Evolutionary conservation across 1,140 invertebrate species (phyloP).

Genomic region (Formica exsecta): DNA sequence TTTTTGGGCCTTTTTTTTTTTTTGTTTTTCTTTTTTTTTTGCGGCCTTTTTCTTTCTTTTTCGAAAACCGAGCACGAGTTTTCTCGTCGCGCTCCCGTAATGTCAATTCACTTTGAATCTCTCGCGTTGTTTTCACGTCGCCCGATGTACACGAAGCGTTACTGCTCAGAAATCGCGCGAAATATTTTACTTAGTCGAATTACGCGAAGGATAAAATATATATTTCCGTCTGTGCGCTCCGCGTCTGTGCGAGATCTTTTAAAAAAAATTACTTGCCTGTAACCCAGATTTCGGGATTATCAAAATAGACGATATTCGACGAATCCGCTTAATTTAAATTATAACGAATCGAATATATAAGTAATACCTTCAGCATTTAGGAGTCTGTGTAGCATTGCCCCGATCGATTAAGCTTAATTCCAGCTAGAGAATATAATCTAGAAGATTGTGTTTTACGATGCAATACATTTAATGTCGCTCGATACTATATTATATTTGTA

Average conservation of each 20-base stretch:
- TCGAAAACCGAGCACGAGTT: not conserved
- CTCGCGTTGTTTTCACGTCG: constrained; percentile 7
- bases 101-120: not conserved
- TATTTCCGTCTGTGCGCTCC: not conserved
- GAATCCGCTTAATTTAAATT: not conserved
- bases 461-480: not conserved
- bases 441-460: not conserved
- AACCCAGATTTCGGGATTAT: constrained; percentile 1
- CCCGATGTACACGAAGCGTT: no score
- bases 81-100: not conserved
- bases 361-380: not conserved
- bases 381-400: not conserved
- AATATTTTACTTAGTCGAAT: constrained; percentile 31
- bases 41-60: no score
- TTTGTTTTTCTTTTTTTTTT: no score
- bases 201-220: constrained; percentile 14
- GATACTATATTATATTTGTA: no score
- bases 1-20: no score
- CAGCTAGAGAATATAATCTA: not conserved
- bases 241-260: no score
- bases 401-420: not conserved
- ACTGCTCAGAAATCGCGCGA: not conserved
- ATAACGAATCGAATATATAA: no score
- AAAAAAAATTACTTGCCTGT: not conserved
- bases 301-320: not conserved